These are phyloP conservation scores for Nematolebias whitei DNA, from an alignment of 2,113 vertebrate species.

Conservation along the genomic window DNA sequence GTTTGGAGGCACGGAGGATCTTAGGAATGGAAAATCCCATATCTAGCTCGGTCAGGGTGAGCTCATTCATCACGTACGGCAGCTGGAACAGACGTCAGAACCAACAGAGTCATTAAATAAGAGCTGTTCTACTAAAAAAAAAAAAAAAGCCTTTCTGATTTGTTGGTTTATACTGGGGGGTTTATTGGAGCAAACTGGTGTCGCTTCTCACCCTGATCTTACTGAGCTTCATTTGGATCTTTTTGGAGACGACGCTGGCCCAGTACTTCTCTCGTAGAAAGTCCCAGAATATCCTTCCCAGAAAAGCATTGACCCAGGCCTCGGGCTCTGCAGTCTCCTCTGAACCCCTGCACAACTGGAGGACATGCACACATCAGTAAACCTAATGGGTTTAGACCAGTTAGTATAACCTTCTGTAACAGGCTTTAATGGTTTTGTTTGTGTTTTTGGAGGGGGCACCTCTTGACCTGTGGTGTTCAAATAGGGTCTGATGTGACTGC, in stretches of 20 bases:
- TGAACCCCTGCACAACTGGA: conserved; percentile 79
- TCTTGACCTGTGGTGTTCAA: too few relatives aligned
- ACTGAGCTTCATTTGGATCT: conserved; percentile 99
- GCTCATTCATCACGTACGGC: conserved; percentile 98
- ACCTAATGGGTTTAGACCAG: too few relatives aligned
- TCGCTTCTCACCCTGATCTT: conserved; percentile 92
- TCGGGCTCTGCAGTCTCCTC: conserved; percentile 84
- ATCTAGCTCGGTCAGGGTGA: conserved; percentile 95
- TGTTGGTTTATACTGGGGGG: neutral
- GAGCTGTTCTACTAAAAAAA: too few relatives aligned
- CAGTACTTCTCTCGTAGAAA: conserved; percentile 98
- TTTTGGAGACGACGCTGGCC: conserved; percentile 95
- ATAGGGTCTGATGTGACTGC: too few relatives aligned
- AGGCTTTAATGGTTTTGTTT: too few relatives aligned
- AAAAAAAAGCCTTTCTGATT: neutral
- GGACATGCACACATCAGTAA: conserved; percentile 9
- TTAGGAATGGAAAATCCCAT: conserved; percentile 97
- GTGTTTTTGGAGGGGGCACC: too few relatives aligned
- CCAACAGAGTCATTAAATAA: too few relatives aligned
- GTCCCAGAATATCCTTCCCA: conserved; percentile 97
- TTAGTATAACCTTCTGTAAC: too few relatives aligned
- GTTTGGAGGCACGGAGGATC: conserved; percentile 92
- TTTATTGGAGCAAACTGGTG: neutral
- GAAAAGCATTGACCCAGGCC: conserved; percentile 95
- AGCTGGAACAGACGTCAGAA: conserved; percentile 76